Evolutionary conservation across 2,113 vertebrate species (phyloP), one percentile per base, ranked within the genome.

Genomic region (Neogobius melanostomus): DNA sequence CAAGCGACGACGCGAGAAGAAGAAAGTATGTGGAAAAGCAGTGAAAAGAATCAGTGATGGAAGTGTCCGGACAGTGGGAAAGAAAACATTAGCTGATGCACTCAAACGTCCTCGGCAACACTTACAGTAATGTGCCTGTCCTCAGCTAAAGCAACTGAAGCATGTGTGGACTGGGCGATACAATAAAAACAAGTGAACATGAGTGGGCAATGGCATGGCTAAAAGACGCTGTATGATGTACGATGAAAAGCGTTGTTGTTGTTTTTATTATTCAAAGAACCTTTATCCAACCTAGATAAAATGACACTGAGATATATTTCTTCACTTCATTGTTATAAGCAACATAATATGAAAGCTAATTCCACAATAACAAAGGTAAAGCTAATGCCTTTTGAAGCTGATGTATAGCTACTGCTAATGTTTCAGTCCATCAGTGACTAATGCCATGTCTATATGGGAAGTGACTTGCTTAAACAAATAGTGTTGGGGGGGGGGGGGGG

Each of bases 101-200:
- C 80, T 74, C 78, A 89, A 85, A 79, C 79, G 87, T 88, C 79
- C 85, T 86, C 79, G 85, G 80, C 80, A 73, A 64, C 61, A 74
- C 62, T 83, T 82, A 36, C 28, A 36, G 28, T 36, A 72, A 80
- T 71, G 64, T 71, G 68, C 76, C 71, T 71, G 48, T 75, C 75
- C 69, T 85, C 73, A 72, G 71, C 74, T 82, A 76, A 84, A 86
- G 83, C 76, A 87, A 83, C 78, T 70, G 45, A 80, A 81, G 69
- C 77, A 67, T 76, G 79, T 49, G 68, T 52, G 45, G 46, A 65
- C 64, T 67, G 50, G 21, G 74, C 82, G 75, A 84, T 86, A 78
- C 71, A 77, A 64, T 59, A 64, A 66, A 74, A 68, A 71, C 56
- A 59, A 42, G 2, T 56, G 53, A 36, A 42, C 7, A 59, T 14